Evolutionary conservation across 2,888 invertebrate genomes (phyloP).

Genomic region (Cybosia mesomella): DNA sequence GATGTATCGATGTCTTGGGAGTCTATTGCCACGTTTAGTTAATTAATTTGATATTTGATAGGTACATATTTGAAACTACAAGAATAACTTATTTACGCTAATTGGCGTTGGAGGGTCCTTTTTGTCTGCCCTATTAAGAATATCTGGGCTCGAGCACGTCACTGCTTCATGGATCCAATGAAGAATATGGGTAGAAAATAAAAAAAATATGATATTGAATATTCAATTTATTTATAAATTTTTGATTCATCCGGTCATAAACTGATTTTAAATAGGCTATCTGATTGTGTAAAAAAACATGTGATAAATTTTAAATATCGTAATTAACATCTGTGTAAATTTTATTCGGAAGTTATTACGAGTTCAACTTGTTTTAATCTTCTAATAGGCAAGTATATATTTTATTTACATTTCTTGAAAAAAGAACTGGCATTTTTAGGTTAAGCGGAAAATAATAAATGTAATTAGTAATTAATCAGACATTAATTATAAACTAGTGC

Average conservation of each 20-base stretch:
- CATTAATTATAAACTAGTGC: not conserved
- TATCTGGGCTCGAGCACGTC: not conserved
- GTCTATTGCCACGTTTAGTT: too few relatives aligned
- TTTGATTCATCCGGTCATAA: conserved; percentile 2
- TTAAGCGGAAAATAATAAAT: conserved; percentile 1
- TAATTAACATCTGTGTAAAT: not conserved
- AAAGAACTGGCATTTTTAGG: not conserved
- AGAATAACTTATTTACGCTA: too few relatives aligned
- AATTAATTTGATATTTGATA: too few relatives aligned
- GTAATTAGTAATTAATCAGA: not conserved
- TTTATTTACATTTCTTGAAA: not conserved
- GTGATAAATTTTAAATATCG: not conserved
- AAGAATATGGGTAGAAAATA: not conserved
- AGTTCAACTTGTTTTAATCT: not conserved
- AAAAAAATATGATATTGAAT: not conserved
- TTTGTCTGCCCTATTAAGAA: too few relatives aligned
- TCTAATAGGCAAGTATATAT: not conserved
- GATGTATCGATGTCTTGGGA: too few relatives aligned
- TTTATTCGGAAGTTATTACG: not conserved
- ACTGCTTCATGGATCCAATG: not conserved
- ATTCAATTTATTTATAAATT: too few relatives aligned
- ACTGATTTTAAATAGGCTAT: not conserved
- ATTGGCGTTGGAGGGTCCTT: too few relatives aligned
- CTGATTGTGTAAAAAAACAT: not conserved
- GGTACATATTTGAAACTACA: too few relatives aligned